Base-by-base conservation (phyloP, 53 echinoderm and acorn worm genomes). In the Henricia sp. region DNA sequence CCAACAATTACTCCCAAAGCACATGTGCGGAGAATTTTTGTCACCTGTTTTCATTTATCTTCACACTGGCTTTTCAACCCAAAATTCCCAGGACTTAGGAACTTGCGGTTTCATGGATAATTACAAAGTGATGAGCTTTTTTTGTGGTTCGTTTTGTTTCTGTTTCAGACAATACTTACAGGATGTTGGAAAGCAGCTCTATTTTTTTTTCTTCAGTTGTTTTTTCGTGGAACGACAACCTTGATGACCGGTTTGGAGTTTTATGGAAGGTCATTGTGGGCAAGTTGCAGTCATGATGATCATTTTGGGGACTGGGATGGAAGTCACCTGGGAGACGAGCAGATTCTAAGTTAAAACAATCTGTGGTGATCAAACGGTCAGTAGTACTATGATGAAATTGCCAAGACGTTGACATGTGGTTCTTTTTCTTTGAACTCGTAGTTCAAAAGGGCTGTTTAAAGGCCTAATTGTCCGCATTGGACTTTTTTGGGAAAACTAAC, bases 21-120 rank as follows among this genome's bases (percentile, higher is more conserved):
- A 42, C 24, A 14, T 60, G 44, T 73, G 52, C n/a, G n/a, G n/a
- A n/a, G n/a, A 64, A 80, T 64, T 46, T 43, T 44, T 62, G 35
- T 80, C 80, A 80, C 80, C 80, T 80, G 80, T 62, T 62, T 80
- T 35, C 62, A 80, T 80, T 64, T 38, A 33, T 80, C 64, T 43
- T 64, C 64, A 44, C 64, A 34, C 52, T 54, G 73, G 62, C 64
- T 80, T 80, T 63, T 48, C 80, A n/a, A 20, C 34, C 80, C 37
- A 70, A 60, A 60, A 27, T 70, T 44, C 46, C 70, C 26, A 9
- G 33, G 62, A 29, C 37, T 11, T 48, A 38, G 60, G n/a, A 42
- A n/a, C 26, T 20, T 80, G 80, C 34, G 80, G 80, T 80, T 80
- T 80, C 23, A 17, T 26, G 19, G 34, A 73, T 34, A 50, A 54